Base-by-base conservation (phyloP, 2,888 invertebrate species). In the Epistrophella euchroma region DNA sequence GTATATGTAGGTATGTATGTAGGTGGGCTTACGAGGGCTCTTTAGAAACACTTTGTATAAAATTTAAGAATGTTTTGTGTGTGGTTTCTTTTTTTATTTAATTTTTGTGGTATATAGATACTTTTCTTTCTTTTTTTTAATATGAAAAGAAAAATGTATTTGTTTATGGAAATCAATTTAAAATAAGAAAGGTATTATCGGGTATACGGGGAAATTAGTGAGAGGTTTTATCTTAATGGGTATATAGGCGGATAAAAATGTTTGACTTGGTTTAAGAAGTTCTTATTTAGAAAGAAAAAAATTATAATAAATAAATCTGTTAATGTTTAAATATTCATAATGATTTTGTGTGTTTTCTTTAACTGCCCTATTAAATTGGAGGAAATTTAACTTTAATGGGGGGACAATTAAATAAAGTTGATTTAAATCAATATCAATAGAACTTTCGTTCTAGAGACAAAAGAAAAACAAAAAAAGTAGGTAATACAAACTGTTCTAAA, bases 131-230 rank as follows among this genome's bases (percentile, higher is more conserved):
- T 74, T 17, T 37, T 28, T 28, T 2, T 28, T 28, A 28, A 32
- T 32, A 32, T 32, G 9, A 25, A 43, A 45, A 73, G 40, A 10
- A 32, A 72, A 64, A 64, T 76, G 66, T 66, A 71, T 81, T 81
- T 76, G 73, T 66, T 77, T 60, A 77, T 77, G 60, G 60, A 82
- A 68, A 72, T 66, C 76, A 66, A 72, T 73, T 73, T 35, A 71
- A 71, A 35, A 35, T 22, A 11, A 45, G 32, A 15, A 11, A 55
- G 10, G 58, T 15, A 19, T 40, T 37, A 32, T 11, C 15, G 56
- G 47, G 68, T 52, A 62, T 40, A 45, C 32, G 10, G n/a, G 7
- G 40, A 68, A 68, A 52, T 50, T 62, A 43, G 10, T 10, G 13
- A 17, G n/a, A 15, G 58, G 25, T 28, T n/a, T 40, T 40, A 60